Evolutionary conservation across 2,888 invertebrate species (phyloP), one percentile per base, ranked within the genome.

Genomic region (Margaritifera margaritifera): DNA sequence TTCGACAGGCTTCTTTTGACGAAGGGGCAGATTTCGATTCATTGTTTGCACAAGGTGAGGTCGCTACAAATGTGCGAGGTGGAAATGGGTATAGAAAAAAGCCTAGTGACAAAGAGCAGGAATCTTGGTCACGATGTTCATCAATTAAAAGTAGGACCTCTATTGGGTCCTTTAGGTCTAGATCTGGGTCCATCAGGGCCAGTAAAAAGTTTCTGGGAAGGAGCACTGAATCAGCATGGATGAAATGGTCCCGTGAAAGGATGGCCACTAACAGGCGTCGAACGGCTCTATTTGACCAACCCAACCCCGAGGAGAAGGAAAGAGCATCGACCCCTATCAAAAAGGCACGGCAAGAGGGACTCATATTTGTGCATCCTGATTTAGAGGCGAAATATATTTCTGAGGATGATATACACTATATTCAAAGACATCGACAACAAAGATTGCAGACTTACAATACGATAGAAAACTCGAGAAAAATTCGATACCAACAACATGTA

Each of bases 241-340:
- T 80, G 59, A 80, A 80, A 69, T 86, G 86, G 86, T 84, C 83
- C 11, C 70, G 73, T 22, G 84, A 84, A 27, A 74, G 89, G 19
- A 72, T 87, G 25, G 83, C 84, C 6, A 88, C 88, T 2, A 86
- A 80, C 68, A 81, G 84, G 63, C 72, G 84, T 24, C 72, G 85
- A 25, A 67, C 87, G 42, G 85, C 87, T 55, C 74, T 80, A 11
- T 68, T 82, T 61, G 88, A 86, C n/a, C 81, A 84, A 66, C 79
- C 80, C 8, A 79, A 82, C 52, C 71, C 78, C 51, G 71, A 75
- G 55, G 82, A 83, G 18, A 71, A 75, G 24, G 80, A 79, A 18
- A 74, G 89, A 55, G 84, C 88, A 51, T 84, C 88, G 22, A 89
- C 89, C 18, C 89, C 89, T 6, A 84, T 89, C 18, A 85, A 86